These are phyloP conservation scores for Aldrovandia affinis DNA, from an alignment of 2,797 vertebrate genomes.

Conservation along the genomic window DNA sequence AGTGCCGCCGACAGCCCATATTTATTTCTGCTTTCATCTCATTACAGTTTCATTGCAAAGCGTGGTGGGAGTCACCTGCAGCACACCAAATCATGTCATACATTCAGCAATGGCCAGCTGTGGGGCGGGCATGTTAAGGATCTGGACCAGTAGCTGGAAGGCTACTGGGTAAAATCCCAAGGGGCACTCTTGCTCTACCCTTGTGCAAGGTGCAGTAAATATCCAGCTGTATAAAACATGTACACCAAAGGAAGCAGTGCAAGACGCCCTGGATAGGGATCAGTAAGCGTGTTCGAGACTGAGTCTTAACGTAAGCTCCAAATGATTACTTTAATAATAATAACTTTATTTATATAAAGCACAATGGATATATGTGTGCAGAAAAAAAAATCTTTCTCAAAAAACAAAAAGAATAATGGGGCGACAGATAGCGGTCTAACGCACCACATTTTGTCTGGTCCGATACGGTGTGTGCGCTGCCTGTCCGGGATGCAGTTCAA, in stretches of 20 bases:
- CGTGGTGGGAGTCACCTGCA: neutral
- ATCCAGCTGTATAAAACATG: neutral
- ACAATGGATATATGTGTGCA: too few species aligned
- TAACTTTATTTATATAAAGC: too few species aligned
- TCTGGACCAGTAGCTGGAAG: neutral
- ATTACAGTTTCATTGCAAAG: neutral
- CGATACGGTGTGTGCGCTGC: too few species aligned
- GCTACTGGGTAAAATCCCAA: neutral
- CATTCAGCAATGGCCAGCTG: neutral
- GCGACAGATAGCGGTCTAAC: too few species aligned
- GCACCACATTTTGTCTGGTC: too few species aligned
- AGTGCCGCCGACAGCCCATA: neutral
- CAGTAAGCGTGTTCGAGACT: neutral
- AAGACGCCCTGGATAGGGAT: neutral
- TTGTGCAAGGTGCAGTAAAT: neutral
- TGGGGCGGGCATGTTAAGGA: neutral
- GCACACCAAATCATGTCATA: neutral
- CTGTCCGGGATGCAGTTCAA: too few species aligned
- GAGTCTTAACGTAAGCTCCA: neutral
- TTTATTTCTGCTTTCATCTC: slow-evolving; percentile 9
- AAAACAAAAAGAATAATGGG: too few species aligned
- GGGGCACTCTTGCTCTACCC: neutral
- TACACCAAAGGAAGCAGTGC: neutral
- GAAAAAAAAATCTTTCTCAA: too few species aligned
- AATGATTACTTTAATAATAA: too few species aligned